Conservation (phyloP, 2,113 vertebrate species). For the Balaeniceps rex region DNA sequence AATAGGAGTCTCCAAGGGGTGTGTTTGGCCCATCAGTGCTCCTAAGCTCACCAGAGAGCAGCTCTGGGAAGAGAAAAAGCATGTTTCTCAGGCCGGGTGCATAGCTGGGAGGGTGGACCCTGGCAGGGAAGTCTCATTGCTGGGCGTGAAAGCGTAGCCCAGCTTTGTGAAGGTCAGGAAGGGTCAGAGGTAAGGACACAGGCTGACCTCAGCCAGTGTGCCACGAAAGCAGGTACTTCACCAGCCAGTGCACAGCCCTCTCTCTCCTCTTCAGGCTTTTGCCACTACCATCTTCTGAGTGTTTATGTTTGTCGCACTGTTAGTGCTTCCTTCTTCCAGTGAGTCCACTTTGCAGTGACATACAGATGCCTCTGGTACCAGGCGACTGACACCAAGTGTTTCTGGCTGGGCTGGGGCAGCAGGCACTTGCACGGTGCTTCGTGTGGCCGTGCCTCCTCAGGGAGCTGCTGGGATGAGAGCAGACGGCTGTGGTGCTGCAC, state of each 20-base stretch:
- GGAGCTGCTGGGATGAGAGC: conserved; percentile 6
- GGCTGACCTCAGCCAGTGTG: not conserved
- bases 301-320: not conserved
- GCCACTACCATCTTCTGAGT: not conserved
- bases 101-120: not conserved
- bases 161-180: not conserved
- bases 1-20: not conserved
- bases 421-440: not conserved
- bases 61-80: rapidly evolving
- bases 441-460: not conserved
- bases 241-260: not conserved
- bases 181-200: not conserved
- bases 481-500: not conserved
- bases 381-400: not conserved
- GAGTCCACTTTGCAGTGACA: not conserved
- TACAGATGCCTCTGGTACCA: not conserved
- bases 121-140: not conserved
- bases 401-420: not conserved
- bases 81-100: not conserved
- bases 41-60: not conserved
- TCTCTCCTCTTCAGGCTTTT: not conserved
- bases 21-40: not conserved
- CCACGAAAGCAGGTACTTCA: not conserved
- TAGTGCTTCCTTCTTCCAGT: not conserved
- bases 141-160: not conserved